Evolutionary conservation across 1,140 invertebrate genomes (phyloP).

Genomic region (Papilio glaucus): DNA sequence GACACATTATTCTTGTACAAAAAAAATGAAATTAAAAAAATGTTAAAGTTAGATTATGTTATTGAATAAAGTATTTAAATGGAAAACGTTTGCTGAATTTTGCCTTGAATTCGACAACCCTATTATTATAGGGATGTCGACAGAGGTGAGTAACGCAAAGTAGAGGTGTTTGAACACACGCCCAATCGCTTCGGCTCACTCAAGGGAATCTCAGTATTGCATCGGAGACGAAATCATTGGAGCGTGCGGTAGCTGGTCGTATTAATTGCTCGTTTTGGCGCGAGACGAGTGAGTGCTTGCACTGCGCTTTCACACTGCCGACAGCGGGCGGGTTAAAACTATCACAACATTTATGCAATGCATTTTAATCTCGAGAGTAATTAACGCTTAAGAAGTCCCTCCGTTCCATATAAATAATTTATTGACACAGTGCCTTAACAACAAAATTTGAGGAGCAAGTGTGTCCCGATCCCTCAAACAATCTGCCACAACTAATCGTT

Average conservation of each 20-base stretch:
- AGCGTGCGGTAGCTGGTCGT: constrained; percentile 53
- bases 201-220: constrained; percentile 61
- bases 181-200: constrained; percentile 54
- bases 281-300: constrained; percentile 52
- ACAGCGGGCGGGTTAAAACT: constrained; percentile 36
- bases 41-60: no score
- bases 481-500: constrained; percentile 13
- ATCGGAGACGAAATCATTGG: constrained; percentile 57
- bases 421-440: constrained; percentile 8
- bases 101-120: constrained; percentile 27
- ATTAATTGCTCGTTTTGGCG: constrained; percentile 66
- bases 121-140: no score
- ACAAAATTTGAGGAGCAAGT: constrained; percentile 16
- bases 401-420: constrained; percentile 10
- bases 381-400: not conserved
- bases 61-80: no score
- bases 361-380: no score
- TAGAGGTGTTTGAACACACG: constrained; percentile 71
- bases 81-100: no score
- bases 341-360: not conserved
- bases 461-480: constrained; percentile 6
- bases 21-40: no score
- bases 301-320: constrained; percentile 47
- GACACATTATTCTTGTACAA: no score
- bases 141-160: no score